phyloP scores from a whole-genome alignment of 1,140 invertebrate species.

The Drosophila burlai region DNA sequence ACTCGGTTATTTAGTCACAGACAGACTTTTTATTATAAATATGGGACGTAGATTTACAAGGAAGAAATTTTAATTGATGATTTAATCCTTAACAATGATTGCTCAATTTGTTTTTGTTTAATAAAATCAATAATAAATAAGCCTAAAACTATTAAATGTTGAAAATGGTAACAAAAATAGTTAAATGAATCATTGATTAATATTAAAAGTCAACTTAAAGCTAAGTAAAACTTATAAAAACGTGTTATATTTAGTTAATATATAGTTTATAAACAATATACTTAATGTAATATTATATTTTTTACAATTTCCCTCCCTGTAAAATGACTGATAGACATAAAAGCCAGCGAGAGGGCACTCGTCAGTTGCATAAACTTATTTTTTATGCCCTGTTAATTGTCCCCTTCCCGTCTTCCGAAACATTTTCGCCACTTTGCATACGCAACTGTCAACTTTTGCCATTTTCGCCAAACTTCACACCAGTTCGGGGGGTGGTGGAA shows the following conservation, averaged over 20 bases:
- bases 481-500: constrained; percentile 19
- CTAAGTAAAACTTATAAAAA: no score
- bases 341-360: neutral
- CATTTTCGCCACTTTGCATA: constrained; percentile 62
- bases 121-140: neutral
- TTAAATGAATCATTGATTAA: neutral
- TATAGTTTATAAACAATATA: neutral
- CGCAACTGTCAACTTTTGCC: constrained; percentile 80
- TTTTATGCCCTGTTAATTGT: constrained; percentile 61
- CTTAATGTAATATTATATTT: neutral
- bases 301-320: neutral
- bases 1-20: neutral
- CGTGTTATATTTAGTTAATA: no score
- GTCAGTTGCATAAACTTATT: constrained; percentile 43
- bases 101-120: neutral
- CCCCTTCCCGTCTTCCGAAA: constrained; percentile 19
- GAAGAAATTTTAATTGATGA: no score
- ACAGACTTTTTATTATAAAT: neutral
- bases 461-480: constrained; percentile 78
- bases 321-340: neutral
- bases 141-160: no score
- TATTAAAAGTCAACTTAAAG: neutral
- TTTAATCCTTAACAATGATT: no score
- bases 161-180: neutral
- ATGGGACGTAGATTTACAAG: no score